Evolutionary conservation across 1,140 invertebrate genomes (phyloP), one percentile per base, ranked within the genome.

Genomic region (Brachionus sp.): DNA sequence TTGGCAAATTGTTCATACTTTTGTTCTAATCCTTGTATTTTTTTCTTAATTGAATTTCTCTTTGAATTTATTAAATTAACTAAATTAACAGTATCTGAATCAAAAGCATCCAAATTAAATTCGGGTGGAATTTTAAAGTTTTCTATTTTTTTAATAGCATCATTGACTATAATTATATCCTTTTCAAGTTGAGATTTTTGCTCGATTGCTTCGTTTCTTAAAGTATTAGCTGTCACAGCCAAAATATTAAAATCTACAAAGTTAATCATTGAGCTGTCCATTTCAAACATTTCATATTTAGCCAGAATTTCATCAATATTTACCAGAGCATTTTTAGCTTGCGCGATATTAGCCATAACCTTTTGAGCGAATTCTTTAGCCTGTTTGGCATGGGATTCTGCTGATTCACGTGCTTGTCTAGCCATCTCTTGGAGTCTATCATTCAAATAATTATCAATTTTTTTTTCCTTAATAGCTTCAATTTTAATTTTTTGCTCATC

Each of bases 71-170:
- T 50, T 2, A 25, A 7, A 46, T 44, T 75, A 29, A 75, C 39
- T 12, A 75, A 25, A 25, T 13, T 33, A 23, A 46, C 57, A 10
- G 25, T 33, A 13, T 80, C 29, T 7, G 7, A 42, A 10, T 80
- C 37, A 37, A 39, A 5, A 9, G 9, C 10, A 13, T 57, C 53
- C 19, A 39, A 23, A 42, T 66, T 35, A 13, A 62, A 16, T 42
- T 80, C 77, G 10, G 7, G 4, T 16, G 77, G 77, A 35, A 80
- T 62, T 80, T 80, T 66, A 80, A 62, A 80, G 42, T 80, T 80
- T 66, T 62, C 25, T 19, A 80, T 57, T 6, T n/a, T 57, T 12
- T 19, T 9, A 42, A 80, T 80, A 12, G 57, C 3, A 16, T 62
- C 16, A n/a, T 80, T 44, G 39, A 29, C 50, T 9, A 35, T 50